These are phyloP conservation scores for Pygathrix nemaeus DNA, from an alignment of 2,113 vertebrate genomes.

Conservation along the genomic window DNA sequence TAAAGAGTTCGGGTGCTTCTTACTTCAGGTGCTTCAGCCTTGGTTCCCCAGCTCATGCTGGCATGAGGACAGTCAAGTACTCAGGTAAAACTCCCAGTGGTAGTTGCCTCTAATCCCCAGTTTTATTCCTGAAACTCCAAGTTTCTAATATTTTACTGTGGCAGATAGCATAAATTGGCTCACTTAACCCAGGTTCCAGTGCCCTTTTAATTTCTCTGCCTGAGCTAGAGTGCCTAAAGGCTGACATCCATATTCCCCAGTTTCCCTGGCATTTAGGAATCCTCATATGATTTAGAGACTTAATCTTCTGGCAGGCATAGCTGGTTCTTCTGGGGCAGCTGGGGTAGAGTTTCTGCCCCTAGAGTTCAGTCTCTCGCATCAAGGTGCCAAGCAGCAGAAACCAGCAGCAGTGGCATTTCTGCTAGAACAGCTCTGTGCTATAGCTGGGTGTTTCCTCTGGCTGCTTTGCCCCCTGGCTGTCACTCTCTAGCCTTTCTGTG, in stretches of 20 bases:
- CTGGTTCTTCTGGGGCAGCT: neutral
- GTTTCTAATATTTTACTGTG: neutral
- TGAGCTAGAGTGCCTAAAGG: neutral
- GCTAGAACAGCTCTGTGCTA: neutral
- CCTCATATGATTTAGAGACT: neutral
- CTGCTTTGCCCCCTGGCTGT: neutral
- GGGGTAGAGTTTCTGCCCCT: neutral
- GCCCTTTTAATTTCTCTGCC: neutral
- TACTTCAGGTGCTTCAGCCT: neutral
- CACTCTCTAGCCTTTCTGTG: neutral
- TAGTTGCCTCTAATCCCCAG: neutral
- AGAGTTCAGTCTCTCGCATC: accelerated
- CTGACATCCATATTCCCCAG: neutral
- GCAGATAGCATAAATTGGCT: neutral
- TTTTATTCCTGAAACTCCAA: neutral
- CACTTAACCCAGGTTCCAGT: neutral
- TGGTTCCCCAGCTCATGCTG: neutral
- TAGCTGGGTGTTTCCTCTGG: neutral
- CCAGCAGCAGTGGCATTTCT: neutral
- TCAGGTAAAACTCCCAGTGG: too few species aligned
- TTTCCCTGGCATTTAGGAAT: neutral
- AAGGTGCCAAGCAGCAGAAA: neutral
- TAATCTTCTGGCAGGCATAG: neutral
- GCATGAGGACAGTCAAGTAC: neutral
- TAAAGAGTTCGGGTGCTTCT: neutral